Evolutionary conservation across 2,797 vertebrate genomes (phyloP).

Genomic region (Diplodus sargus): DNA sequence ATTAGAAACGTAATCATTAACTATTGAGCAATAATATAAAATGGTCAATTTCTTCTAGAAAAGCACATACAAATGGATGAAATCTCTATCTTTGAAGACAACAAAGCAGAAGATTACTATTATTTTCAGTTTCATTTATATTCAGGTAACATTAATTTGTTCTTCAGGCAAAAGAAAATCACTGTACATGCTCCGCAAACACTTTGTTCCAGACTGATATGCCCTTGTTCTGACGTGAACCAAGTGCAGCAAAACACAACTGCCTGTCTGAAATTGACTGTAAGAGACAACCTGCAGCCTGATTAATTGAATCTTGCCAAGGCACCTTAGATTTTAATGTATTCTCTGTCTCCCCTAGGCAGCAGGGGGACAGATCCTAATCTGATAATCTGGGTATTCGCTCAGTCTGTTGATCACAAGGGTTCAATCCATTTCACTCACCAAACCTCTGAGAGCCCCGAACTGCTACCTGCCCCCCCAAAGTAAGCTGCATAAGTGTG

Average conservation of each 20-base stretch:
- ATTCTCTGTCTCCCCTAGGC: slow-evolving; percentile 75
- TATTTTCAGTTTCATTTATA: slow-evolving; percentile 50
- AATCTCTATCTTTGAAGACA: slow-evolving; percentile 48
- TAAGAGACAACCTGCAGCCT: slow-evolving; percentile 72
- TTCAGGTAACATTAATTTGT: slow-evolving; percentile 60
- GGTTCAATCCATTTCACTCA: slow-evolving; percentile 81
- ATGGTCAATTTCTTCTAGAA: slow-evolving; percentile 42
- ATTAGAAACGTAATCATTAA: slow-evolving; percentile 66
- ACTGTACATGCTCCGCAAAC: slow-evolving; percentile 38
- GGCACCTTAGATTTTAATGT: slow-evolving; percentile 76
- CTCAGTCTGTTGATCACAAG: slow-evolving; percentile 80
- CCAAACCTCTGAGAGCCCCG: slow-evolving; percentile 71
- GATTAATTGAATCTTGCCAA: slow-evolving; percentile 82
- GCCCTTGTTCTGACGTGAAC: slow-evolving; percentile 61
- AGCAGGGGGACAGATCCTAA: slow-evolving; percentile 76
- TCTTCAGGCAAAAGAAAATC: slow-evolving; percentile 56
- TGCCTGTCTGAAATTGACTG: slow-evolving; percentile 56
- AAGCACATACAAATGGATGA: slow-evolving; percentile 35
- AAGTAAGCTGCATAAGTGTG: slow-evolving; percentile 21
- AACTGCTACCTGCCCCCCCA: slow-evolving; percentile 59
- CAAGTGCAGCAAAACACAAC: slow-evolving; percentile 53
- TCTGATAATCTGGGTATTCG: slow-evolving; percentile 85
- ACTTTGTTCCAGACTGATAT: slow-evolving; percentile 55
- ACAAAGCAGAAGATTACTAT: slow-evolving; percentile 51
- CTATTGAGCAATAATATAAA: slow-evolving; percentile 57